phyloP scores from a whole-genome alignment of 2,797 vertebrate species.

The Molossus alvarezi region DNA sequence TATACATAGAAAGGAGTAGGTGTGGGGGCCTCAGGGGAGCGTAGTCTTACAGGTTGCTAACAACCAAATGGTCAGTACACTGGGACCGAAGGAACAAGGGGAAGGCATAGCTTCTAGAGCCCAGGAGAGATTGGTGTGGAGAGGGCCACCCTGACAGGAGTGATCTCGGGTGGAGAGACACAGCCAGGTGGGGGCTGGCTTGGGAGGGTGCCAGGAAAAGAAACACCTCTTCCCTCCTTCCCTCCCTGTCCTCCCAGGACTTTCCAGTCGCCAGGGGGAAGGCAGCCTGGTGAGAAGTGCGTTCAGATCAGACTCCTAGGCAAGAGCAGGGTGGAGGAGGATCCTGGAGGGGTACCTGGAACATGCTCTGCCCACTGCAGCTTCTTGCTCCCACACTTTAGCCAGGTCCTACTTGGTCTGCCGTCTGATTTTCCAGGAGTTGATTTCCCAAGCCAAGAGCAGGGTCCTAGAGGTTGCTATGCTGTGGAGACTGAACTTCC shows the following conservation, averaged over 20 bases:
- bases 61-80: not conserved
- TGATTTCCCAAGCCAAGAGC: conserved; percentile 32
- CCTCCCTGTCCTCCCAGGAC: not conserved
- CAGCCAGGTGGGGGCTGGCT: not conserved
- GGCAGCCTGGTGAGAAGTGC: not conserved
- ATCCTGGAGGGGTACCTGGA: not conserved
- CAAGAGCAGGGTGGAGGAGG: not conserved
- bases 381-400: not conserved
- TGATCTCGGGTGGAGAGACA: not conserved
- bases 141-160: not conserved
- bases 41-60: not conserved
- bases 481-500: not conserved
- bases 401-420: not conserved
- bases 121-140: not conserved
- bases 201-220: not conserved
- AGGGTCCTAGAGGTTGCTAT: conserved; percentile 26
- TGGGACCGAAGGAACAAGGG: not conserved
- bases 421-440: conserved; percentile 36
- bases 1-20: not conserved
- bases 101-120: not conserved
- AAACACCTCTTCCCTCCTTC: not conserved
- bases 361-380: not conserved
- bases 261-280: not conserved
- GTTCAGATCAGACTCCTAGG: not conserved
- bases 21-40: not conserved